Conservation (phyloP, 1,140 invertebrate genomes). For the Rhopalosiphum padi region DNA sequence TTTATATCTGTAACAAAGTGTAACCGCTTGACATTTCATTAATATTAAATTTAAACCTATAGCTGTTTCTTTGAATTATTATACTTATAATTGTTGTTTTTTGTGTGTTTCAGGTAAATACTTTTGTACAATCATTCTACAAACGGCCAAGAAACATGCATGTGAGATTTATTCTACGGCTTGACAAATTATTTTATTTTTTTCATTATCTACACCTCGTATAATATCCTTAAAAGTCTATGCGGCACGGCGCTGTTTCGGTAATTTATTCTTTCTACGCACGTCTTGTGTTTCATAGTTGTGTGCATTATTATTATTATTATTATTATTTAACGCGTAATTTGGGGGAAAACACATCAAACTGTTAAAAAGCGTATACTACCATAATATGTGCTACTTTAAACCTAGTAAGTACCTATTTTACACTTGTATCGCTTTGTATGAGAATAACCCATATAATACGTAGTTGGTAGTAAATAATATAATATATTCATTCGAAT, state of each 20-base stretch:
- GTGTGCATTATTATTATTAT: not conserved
- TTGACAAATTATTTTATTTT: constrained; percentile 37
- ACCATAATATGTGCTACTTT: not conserved
- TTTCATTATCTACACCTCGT: not conserved
- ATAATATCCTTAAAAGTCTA: not conserved
- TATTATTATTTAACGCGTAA: not conserved
- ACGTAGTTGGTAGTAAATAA: not conserved
- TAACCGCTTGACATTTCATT: not conserved
- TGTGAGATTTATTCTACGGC: constrained; percentile 35
- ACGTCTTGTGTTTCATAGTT: not conserved
- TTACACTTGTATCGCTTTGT: not conserved
- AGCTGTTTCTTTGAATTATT: not conserved
- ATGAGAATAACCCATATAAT: not conserved
- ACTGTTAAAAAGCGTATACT: not conserved
- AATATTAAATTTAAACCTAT: not conserved
- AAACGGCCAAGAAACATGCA: constrained; percentile 34
- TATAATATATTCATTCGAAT: not conserved
- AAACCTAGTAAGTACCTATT: not conserved
- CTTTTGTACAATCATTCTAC: not conserved
- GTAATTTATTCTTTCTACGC: not conserved
- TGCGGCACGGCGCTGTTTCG: not conserved
- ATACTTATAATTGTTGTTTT: not conserved
- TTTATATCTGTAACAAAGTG: not conserved
- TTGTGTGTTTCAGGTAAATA: constrained; percentile 46
- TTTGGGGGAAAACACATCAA: not conserved